These are phyloP conservation scores for Hydriomena furcata DNA, from an alignment of 2,888 invertebrate species.

Conservation along the genomic window DNA sequence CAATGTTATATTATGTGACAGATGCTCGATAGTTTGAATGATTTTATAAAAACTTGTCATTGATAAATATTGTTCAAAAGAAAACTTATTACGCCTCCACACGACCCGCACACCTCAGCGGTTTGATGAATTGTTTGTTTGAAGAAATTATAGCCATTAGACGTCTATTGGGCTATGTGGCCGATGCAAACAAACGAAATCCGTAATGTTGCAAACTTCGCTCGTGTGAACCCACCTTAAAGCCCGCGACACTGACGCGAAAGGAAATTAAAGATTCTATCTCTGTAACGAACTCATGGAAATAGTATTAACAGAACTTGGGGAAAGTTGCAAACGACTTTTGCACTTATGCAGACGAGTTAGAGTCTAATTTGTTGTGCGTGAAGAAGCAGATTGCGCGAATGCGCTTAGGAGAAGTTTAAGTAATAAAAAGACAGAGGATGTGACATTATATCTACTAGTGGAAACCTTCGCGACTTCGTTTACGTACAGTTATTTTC, in stretches of 20 bases:
- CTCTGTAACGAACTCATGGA: slow-evolving; percentile 64
- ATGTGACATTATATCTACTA: slow-evolving; percentile 2
- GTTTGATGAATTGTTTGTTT: too few relatives aligned
- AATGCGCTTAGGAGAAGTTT: slow-evolving; percentile 10
- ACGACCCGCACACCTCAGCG: too few relatives aligned
- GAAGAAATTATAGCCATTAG: too few relatives aligned
- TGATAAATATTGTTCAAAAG: too few relatives aligned
- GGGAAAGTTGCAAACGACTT: slow-evolving; percentile 31
- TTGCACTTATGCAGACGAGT: slow-evolving; percentile 28
- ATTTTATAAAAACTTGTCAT: too few relatives aligned
- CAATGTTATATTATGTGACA: too few relatives aligned
- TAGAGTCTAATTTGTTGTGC: slow-evolving; percentile 24
- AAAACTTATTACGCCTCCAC: too few relatives aligned
- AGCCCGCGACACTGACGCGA: slow-evolving; percentile 49
- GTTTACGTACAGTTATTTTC: too few relatives aligned
- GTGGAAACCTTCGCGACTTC: too few relatives aligned
- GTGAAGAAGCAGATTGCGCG: not conserved
- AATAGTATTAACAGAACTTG: slow-evolving; percentile 58
- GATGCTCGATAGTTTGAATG: too few relatives aligned
- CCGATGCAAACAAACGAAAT: slow-evolving; percentile 18
- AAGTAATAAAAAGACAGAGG: slow-evolving; percentile 6
- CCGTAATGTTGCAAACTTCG: slow-evolving; percentile 27
- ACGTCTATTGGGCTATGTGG: too few relatives aligned
- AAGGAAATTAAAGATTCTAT: slow-evolving; percentile 80
- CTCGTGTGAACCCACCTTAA: slow-evolving; percentile 21